These are phyloP conservation scores for Apostichopus leukothele DNA, from an alignment of 53 echinoderm and acorn worm species.

Conservation along the genomic window DNA sequence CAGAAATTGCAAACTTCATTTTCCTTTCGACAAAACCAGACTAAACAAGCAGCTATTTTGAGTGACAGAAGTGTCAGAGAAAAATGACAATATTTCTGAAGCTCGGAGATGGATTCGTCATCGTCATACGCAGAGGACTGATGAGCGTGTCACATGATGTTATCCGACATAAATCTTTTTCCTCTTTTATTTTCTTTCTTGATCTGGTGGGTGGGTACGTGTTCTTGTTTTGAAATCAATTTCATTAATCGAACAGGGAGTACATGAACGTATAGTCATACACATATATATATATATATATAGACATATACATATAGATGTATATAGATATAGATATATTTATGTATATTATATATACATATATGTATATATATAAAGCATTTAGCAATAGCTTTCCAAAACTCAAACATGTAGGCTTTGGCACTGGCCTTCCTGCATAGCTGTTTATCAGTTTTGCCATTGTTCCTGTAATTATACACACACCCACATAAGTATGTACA, in stretches of 20 bases:
- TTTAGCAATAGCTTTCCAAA: too few species aligned
- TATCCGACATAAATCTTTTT: conserved; percentile 30
- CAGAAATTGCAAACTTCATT: conserved; percentile 33
- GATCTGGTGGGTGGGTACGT: neutral
- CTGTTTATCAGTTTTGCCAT: too few species aligned
- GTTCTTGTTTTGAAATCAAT: conserved; percentile 40
- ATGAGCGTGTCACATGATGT: conserved; percentile 15
- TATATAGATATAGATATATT: neutral
- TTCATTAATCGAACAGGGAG: neutral
- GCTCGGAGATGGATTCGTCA: neutral
- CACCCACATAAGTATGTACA: too few species aligned
- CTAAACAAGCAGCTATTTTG: conserved; percentile 37
- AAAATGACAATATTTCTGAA: conserved; percentile 39
- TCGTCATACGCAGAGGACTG: neutral
- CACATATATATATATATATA: neutral
- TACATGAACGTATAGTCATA: neutral
- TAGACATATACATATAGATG: neutral
- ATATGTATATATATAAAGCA: too few species aligned
- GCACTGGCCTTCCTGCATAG: too few species aligned
- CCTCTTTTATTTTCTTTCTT: neutral
- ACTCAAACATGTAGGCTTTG: too few species aligned
- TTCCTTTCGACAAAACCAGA: neutral
- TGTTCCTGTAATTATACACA: too few species aligned
- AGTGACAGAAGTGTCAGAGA: conserved; percentile 25
- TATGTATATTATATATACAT: neutral